phyloP scores from a whole-genome alignment of 2,797 vertebrate species.

The Pelobates cultripes region DNA sequence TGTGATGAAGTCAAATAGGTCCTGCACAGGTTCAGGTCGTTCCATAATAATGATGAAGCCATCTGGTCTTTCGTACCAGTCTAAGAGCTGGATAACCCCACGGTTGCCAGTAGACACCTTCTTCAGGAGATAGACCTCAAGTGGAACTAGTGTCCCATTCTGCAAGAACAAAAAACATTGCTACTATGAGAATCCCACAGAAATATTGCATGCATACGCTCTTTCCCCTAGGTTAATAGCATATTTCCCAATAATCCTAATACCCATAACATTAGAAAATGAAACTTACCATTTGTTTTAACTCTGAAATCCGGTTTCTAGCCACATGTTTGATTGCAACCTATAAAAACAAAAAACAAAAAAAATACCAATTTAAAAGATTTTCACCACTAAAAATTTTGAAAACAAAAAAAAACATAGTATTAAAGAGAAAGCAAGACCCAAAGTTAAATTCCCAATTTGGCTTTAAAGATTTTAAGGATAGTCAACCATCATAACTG shows the following conservation, averaged over 20 bases:
- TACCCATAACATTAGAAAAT: neutral
- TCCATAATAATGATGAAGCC: constrained; percentile 61
- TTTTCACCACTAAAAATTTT: neutral
- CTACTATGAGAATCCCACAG: neutral
- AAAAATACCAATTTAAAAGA: neutral
- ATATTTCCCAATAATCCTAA: too few relatives aligned
- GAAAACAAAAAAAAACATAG: too few relatives aligned
- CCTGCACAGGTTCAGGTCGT: constrained; percentile 55
- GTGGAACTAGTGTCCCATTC: constrained; percentile 57
- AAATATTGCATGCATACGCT: neutral
- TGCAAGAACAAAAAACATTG: constrained; percentile 5
- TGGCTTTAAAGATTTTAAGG: too few relatives aligned
- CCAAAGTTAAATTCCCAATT: too few relatives aligned
- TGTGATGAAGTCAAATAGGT: constrained; percentile 62
- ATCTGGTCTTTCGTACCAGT: constrained; percentile 61
- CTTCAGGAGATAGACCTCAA: constrained; percentile 60
- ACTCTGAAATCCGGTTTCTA: constrained; percentile 55
- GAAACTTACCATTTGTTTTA: constrained; percentile 57
- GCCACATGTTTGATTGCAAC: constrained; percentile 62
- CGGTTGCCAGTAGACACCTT: constrained; percentile 57
- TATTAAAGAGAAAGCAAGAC: too few relatives aligned
- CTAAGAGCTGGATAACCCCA: constrained; percentile 58
- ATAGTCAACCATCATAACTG: too few relatives aligned
- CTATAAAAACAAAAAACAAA: constrained; percentile 30
- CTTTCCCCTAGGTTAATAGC: neutral